Evolutionary conservation across 2,888 invertebrate species (phyloP).

Genomic region (Euclidia mi): DNA sequence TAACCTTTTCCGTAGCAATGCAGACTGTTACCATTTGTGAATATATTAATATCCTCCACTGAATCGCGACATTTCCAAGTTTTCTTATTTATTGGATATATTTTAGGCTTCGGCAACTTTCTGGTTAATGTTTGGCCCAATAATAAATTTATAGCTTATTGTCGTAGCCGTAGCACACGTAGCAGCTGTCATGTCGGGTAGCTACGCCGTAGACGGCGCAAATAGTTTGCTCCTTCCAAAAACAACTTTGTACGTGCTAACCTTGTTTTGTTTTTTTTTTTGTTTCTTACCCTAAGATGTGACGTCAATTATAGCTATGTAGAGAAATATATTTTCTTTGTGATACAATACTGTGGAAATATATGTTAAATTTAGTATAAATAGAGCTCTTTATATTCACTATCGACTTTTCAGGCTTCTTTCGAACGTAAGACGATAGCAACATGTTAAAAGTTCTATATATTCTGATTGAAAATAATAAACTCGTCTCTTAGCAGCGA

Average conservation of each 20-base stretch:
- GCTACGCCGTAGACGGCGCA: constrained; percentile 45
- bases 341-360: neutral
- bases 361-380: too few relatives aligned
- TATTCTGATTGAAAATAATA: too few relatives aligned
- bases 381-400: too few relatives aligned
- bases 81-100: neutral
- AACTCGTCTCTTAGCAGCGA: too few relatives aligned
- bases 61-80: neutral
- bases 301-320: constrained; percentile 5
- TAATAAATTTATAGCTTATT: constrained; percentile 43
- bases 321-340: neutral
- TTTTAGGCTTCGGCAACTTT: neutral
- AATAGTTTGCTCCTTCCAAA: constrained; percentile 37
- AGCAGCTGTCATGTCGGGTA: constrained; percentile 50
- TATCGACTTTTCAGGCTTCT: too few relatives aligned
- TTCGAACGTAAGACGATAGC: too few relatives aligned
- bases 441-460: too few relatives aligned
- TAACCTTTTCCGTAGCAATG: neutral
- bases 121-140: constrained; percentile 16
- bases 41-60: too few relatives aligned
- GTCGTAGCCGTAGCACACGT: constrained; percentile 54
- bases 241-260: constrained; percentile 46
- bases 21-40: too few relatives aligned
- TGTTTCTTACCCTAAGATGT: constrained; percentile 9
- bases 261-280: constrained; percentile 41